Conservation (phyloP, 2,888 invertebrate genomes). For the Lacanobia oleracea region DNA sequence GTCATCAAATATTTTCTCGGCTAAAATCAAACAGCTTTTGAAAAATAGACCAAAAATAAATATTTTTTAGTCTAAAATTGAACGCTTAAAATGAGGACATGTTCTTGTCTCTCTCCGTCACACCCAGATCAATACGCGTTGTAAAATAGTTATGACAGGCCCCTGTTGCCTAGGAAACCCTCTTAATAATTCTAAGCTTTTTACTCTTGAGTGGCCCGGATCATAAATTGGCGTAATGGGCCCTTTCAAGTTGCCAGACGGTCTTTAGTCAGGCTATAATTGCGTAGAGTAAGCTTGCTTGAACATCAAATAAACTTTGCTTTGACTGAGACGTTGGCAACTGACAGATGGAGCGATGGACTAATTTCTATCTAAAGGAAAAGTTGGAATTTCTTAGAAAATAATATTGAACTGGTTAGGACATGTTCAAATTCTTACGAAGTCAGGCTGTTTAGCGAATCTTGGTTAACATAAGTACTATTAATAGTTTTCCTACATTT, state of each 20-base stretch:
- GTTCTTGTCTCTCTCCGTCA: neutral
- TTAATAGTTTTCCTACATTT: no score
- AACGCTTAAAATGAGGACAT: no score
- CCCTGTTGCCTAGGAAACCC: constrained; percentile 2
- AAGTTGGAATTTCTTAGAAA: neutral
- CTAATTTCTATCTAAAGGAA: neutral
- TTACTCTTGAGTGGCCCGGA: constrained; percentile 3
- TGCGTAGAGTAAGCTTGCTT: constrained; percentile 6
- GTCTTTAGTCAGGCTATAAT: constrained; percentile 16
- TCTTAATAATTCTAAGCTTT: constrained; percentile 32
- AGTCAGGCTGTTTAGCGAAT: neutral
- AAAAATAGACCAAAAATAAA: no score
- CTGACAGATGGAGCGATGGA: constrained; percentile 1
- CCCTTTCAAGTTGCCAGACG: constrained; percentile 24
- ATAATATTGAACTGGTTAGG: neutral
- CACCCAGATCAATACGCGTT: constrained; percentile 24
- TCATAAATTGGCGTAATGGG: constrained; percentile 12
- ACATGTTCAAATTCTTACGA: neutral
- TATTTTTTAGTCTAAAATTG: no score
- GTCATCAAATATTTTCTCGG: no score
- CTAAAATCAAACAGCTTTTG: no score
- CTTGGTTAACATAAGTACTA: neutral
- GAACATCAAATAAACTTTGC: constrained; percentile 7
- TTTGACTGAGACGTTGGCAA: neutral
- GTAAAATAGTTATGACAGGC: constrained; percentile 16